phyloP scores from a whole-genome alignment of 1,140 invertebrate genomes.

The Nasonia vitripennis region DNA sequence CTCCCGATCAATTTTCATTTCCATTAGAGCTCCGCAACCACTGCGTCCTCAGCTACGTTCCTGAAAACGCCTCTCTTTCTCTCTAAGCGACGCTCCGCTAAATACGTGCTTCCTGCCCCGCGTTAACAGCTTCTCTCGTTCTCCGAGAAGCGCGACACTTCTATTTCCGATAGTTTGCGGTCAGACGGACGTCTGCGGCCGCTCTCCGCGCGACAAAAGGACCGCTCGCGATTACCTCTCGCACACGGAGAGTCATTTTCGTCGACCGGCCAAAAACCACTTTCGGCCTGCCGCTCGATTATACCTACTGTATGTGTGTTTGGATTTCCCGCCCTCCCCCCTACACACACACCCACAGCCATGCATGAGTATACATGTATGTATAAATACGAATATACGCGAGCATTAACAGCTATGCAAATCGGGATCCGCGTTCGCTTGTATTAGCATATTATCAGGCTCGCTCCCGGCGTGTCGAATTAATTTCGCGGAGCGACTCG shows the following conservation, averaged over 20 bases:
- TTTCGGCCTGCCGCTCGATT: neutral
- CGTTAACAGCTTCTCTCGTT: slow-evolving; percentile 32
- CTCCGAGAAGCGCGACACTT: slow-evolving; percentile 55
- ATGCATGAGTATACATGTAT: neutral
- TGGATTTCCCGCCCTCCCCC: too few relatives aligned
- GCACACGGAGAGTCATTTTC: neutral
- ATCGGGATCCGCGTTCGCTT: neutral
- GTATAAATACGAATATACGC: neutral
- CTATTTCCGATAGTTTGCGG: slow-evolving; percentile 72
- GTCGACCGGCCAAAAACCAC: neutral
- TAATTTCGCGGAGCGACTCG: slow-evolving; percentile 8
- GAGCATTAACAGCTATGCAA: slow-evolving; percentile 13
- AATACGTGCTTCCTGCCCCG: slow-evolving; percentile 67
- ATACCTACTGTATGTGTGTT: neutral
- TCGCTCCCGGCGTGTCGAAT: neutral
- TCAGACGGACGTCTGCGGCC: slow-evolving; percentile 54
- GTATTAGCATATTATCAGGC: slow-evolving; percentile 17
- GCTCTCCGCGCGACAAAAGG: neutral
- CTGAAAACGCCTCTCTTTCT: slow-evolving; percentile 58
- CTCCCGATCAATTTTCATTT: slow-evolving; percentile 65
- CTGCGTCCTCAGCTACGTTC: slow-evolving; percentile 48
- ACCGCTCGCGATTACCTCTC: neutral
- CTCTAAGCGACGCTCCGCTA: slow-evolving; percentile 62
- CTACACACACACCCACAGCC: too few relatives aligned
- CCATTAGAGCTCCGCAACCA: slow-evolving; percentile 48